phyloP scores from a whole-genome alignment of 2,113 vertebrate genomes.

The Saiga tatarica region DNA sequence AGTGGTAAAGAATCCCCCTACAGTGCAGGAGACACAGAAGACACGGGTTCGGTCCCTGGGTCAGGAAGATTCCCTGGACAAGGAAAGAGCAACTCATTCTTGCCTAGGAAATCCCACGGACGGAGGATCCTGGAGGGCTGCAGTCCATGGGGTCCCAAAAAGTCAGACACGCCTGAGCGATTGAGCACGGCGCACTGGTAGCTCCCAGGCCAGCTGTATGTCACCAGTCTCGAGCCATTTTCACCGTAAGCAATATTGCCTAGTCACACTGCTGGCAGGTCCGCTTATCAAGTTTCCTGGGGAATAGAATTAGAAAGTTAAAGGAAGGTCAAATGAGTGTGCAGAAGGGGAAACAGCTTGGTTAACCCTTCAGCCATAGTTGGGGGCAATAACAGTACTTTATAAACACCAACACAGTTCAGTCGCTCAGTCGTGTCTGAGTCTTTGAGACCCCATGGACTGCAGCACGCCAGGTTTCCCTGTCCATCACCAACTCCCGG shows the following conservation, averaged over 20 bases:
- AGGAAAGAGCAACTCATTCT: not conserved
- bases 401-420: not conserved
- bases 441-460: not conserved
- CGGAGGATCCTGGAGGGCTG: not conserved
- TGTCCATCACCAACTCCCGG: not conserved
- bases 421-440: fast-evolving
- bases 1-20: not conserved
- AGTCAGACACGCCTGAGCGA: not conserved
- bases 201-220: not conserved
- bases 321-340: not conserved
- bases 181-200: not conserved
- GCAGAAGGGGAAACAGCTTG: not conserved
- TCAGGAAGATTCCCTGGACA: not conserved
- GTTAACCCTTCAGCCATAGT: not conserved
- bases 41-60: not conserved
- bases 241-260: not conserved
- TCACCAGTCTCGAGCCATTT: not conserved
- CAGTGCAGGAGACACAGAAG: not conserved
- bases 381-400: not conserved
- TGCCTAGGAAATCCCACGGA: not conserved
- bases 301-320: not conserved
- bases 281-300: not conserved
- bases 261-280: not conserved
- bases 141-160: not conserved
- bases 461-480: not conserved